Evolutionary conservation across 2,888 invertebrate species (phyloP), one percentile per base, ranked within the genome.

Genomic region (Eugnorisma glareosa): DNA sequence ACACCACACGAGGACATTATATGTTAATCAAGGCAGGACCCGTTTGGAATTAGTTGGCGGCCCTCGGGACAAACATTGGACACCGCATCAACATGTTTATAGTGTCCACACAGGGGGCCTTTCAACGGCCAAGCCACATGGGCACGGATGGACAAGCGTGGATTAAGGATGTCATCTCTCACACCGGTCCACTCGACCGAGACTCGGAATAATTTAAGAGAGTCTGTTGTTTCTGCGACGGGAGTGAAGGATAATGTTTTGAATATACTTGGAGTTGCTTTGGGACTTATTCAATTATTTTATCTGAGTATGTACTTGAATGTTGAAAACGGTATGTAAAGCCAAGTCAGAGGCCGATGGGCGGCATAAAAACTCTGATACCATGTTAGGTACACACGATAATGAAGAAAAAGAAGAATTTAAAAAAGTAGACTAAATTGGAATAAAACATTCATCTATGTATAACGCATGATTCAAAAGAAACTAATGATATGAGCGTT

Each of bases 1-100:
- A 72, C 74, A 73, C 79, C 88, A 85, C 83, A 82, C 84, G 77
- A 80, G 74, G 59, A 80, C 80, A 88, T 88, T 82, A 86, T 89
- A 89, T 90, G 89, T 89, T 90, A 90, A 89, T 89, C 89, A 87
- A 86, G 87, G 82, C 88, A 73, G 57, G 74, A 40, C 77, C 82
- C 77, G 83, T 75, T 88, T 81, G 77, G 89, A 84, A 88, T 90
- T 90, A 90, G 85, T 85, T 82, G 85, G 75, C 69, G 80, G 81
- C 85, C 83, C 82, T 78, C 66, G 84, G 82, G 79, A 85, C 85
- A 88, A 86, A 87, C 88, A 86, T 82, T 69, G 88, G 81, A 86
- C 79, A 89, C 85, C 85, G 80, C 84, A 88, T 89, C 88, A 88
- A 88, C 89, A 89, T 89, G 89, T 88, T 88, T 86, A 86, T 85